These are phyloP conservation scores for Mamestra brassicae DNA, from an alignment of 2,888 invertebrate species.

Conservation along the genomic window DNA sequence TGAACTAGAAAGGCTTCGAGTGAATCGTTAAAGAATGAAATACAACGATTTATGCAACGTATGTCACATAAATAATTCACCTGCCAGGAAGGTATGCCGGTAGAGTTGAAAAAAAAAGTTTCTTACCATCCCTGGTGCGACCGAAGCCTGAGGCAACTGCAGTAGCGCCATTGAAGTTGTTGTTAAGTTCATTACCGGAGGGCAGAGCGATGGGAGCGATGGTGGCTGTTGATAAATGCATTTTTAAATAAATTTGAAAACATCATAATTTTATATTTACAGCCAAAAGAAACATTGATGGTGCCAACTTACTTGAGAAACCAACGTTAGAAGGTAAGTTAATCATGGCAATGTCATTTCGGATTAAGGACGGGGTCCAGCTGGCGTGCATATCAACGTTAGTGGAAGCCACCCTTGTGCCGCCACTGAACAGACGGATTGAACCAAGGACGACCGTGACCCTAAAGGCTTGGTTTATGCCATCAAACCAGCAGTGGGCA, in stretches of 20 bases:
- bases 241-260: not conserved
- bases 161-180: slow-evolving; percentile 64
- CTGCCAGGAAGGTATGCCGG: no score
- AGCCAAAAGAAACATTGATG: not conserved
- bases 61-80: no score
- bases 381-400: slow-evolving; percentile 70
- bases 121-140: slow-evolving; percentile 64
- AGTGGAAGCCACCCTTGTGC: slow-evolving; percentile 57
- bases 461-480: slow-evolving; percentile 28
- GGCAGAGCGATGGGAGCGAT: slow-evolving; percentile 70
- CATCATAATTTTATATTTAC: no score
- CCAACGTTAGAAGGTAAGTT: slow-evolving; percentile 60
- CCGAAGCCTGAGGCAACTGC: slow-evolving; percentile 77
- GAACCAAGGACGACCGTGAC: slow-evolving; percentile 42
- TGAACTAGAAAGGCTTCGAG: no score
- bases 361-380: slow-evolving; percentile 71
- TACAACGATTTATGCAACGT: no score
- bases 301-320: slow-evolving; percentile 65
- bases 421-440: slow-evolving; percentile 26
- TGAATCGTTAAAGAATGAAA: no score
- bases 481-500: slow-evolving; percentile 41
- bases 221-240: slow-evolving; percentile 50
- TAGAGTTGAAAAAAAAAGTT: not conserved
- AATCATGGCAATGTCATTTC: slow-evolving; percentile 79
- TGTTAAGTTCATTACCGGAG: slow-evolving; percentile 59